Base-by-base conservation (phyloP, 2,797 vertebrate species). In the Poeciliopsis turneri region DNA sequence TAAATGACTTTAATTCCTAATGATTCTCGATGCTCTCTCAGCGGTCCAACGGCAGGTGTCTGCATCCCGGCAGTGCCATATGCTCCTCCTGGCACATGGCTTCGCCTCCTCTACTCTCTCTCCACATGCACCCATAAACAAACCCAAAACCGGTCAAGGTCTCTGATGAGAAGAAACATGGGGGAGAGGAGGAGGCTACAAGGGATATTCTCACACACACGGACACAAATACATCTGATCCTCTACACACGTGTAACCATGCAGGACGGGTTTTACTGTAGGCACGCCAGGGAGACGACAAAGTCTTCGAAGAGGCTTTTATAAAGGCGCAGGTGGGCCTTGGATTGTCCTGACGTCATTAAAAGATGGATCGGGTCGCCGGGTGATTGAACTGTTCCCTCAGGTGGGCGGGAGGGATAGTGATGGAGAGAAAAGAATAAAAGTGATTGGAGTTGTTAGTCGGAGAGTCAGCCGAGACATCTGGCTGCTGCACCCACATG, bases 1-100 rank as follows among this genome's bases (percentile, higher is more conserved):
- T 95, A 94, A 88, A 90, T 86, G 91, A 81, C 88, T 93, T 93
- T 95, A 90, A 93, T 93, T 95, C 78, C 83, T 94, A 93, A 94
- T 87, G 90, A 92, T 92, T 92, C 80, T 87, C 77, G 92, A 87
- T 88, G 79, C 51, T 79, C 91, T 88, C 92, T 91, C 92, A 73
- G 79, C 30, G 88, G 84, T 92, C 88, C 83, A 87, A 45, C 82
- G 53, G 94, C 95, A 94, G 93, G 93, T 95, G 94, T 91, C 91
- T 78, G 43, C 68, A 82, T 93, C 93, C 94, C 92, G 89, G 83
- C 88, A 88, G 93, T 86, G 80, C 95, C 94, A 92, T 96, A 95
- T 96, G 95, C 85, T 95, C 91, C 91, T 93, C 86, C 92, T 95
- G 96, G 95, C 93, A 85, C 80, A 59, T 76, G 75, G 72, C 87